A percentile compares a stretch with the other conserved stretches of the same genome.
phyloP scores from a whole-genome alignment of 1,140 invertebrate genomes.

The Trichogramma pretiosum region DNA sequence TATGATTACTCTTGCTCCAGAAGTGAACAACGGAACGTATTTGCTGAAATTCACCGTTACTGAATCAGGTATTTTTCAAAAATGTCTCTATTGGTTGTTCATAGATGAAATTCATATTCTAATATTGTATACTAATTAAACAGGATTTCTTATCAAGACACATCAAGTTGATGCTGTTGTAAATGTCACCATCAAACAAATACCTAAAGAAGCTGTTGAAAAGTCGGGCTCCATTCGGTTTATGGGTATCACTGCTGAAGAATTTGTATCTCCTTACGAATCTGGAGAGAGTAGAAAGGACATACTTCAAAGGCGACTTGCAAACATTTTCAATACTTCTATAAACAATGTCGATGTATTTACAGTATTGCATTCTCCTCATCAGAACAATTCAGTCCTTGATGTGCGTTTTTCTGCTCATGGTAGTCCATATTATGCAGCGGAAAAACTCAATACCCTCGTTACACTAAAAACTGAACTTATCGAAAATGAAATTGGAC shows the following conservation, averaged over 20 bases:
- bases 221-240: slow-evolving; percentile 86
- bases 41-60: slow-evolving; percentile 61
- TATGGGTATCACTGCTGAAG: slow-evolving; percentile 67
- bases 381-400: slow-evolving; percentile 50
- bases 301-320: slow-evolving; percentile 51
- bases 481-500: slow-evolving; percentile 60
- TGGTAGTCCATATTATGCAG: slow-evolving; percentile 80
- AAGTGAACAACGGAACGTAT: slow-evolving; percentile 61
- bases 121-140: too few relatives aligned
- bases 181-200: slow-evolving; percentile 72
- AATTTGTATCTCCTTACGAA: slow-evolving; percentile 65
- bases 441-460: slow-evolving; percentile 77
- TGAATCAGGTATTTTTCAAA: slow-evolving; percentile 43
- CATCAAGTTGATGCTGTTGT: slow-evolving; percentile 71
- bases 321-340: slow-evolving; percentile 66
- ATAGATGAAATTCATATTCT: neutral
- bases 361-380: slow-evolving; percentile 67
- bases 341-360: slow-evolving; percentile 84
- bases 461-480: slow-evolving; percentile 57
- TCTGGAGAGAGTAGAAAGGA: slow-evolving; percentile 64
- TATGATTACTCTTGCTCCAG: slow-evolving; percentile 72
- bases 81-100: neutral
- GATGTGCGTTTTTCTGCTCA: slow-evolving; percentile 88
- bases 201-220: slow-evolving; percentile 80
- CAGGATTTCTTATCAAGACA: slow-evolving; percentile 12